Evolutionary conservation across 2,113 vertebrate species (phyloP).

Genomic region (Lepisosteus osseus): DNA sequence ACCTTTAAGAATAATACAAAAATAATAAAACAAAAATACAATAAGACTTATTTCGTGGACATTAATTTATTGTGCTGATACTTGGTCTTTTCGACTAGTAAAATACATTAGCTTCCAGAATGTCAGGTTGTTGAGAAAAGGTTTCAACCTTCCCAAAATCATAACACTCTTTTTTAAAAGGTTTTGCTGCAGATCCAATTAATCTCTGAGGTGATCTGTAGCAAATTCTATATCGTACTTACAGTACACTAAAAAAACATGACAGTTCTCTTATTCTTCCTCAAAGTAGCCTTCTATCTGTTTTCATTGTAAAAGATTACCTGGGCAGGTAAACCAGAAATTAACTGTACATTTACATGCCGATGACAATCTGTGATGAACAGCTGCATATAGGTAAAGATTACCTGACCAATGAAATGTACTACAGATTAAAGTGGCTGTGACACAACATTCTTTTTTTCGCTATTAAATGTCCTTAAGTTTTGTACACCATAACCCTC

Average conservation of each 20-base stretch:
- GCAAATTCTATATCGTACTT: neutral
- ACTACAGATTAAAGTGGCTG: constrained; percentile 7
- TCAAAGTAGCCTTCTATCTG: neutral
- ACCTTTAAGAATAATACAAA: too few species aligned
- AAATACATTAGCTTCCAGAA: neutral
- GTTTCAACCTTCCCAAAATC: constrained; percentile 3
- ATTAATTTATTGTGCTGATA: constrained; percentile 21
- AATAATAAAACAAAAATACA: neutral
- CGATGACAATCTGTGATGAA: constrained; percentile 7
- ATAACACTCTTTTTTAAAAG: neutral
- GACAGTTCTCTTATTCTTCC: neutral
- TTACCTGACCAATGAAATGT: neutral
- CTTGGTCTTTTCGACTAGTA: constrained; percentile 2
- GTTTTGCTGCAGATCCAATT: constrained; percentile 2
- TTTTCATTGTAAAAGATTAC: neutral
- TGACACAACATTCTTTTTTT: neutral
- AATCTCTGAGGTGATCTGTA: neutral
- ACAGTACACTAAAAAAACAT: neutral
- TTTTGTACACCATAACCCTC: too few species aligned
- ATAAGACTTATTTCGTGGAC: neutral
- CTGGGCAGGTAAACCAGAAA: neutral
- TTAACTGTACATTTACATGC: constrained; percentile 2
- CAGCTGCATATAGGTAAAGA: neutral
- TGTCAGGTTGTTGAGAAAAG: neutral
- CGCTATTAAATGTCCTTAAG: too few species aligned